These are phyloP conservation scores for Labia minor DNA, from an alignment of 2,888 invertebrate species.

Conservation along the genomic window DNA sequence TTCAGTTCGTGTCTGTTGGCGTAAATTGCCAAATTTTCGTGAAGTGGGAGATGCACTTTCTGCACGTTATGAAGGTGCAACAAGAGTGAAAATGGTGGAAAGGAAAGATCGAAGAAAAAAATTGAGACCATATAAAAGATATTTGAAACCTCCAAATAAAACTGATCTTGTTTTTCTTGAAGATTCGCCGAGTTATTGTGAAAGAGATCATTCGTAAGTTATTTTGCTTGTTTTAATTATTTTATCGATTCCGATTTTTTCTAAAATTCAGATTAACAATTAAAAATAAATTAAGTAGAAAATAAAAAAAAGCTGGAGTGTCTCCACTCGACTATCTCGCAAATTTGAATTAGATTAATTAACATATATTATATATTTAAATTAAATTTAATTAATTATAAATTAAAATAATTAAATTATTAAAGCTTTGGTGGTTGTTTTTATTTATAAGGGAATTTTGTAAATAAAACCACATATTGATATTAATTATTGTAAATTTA, in stretches of 20 bases:
- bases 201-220: conserved; percentile 68
- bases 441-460: too few species aligned
- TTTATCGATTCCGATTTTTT: not conserved
- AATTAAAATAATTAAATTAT: too few species aligned
- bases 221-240: not conserved
- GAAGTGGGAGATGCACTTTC: conserved; percentile 66
- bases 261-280: too few species aligned
- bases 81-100: conserved; percentile 52
- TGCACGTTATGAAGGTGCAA: conserved; percentile 76
- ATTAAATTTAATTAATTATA: too few species aligned
- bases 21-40: conserved; percentile 65
- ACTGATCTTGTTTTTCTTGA: conserved; percentile 84
- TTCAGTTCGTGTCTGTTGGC: conserved; percentile 82
- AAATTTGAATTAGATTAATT: too few species aligned
- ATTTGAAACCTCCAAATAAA: conserved; percentile 76
- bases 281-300: too few species aligned
- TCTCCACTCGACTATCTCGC: too few species aligned
- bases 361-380: too few species aligned
- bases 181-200: conserved; percentile 86
- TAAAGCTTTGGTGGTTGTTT: too few species aligned
- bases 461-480: too few species aligned
- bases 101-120: conserved; percentile 53
- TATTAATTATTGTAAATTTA: too few species aligned
- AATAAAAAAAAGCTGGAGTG: too few species aligned
- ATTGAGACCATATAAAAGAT: conserved; percentile 59